Conservation (phyloP, 2,113 vertebrate species). For the Dromiciops gliroides region DNA sequence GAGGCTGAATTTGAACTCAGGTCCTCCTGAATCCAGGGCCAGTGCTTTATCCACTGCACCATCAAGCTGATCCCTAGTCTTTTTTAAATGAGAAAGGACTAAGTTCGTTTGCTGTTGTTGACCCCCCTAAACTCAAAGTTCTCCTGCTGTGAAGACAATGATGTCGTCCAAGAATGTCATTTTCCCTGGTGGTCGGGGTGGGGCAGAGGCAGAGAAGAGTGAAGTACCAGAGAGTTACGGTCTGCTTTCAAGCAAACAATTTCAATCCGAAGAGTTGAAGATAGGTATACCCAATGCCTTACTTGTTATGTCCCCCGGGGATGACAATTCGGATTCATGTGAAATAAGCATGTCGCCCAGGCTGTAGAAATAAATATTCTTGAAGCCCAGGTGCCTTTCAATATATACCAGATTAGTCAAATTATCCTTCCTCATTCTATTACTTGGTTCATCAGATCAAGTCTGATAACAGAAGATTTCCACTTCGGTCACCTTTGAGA, state of each 20-base stretch:
- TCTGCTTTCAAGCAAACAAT: neutral
- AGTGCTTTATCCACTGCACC: no score
- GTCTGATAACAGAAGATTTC: conserved; percentile 24
- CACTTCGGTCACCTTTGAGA: conserved; percentile 13
- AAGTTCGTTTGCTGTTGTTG: conserved; percentile 34
- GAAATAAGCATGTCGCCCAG: conserved; percentile 25
- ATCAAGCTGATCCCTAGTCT: no score
- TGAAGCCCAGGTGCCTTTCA: conserved; percentile 10
- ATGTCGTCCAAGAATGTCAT: conserved; percentile 58
- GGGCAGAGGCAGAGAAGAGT: conserved; percentile 42
- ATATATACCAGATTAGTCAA: conserved; percentile 11
- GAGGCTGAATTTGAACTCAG: no score
- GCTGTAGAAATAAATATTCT: conserved; percentile 38
- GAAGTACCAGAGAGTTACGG: conserved; percentile 55
- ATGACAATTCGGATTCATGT: conserved; percentile 10
- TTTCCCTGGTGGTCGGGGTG: conserved; percentile 5
- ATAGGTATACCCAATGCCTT: neutral
- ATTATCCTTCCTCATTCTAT: neutral
- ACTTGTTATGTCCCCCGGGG: conserved; percentile 5
- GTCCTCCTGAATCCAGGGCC: no score
- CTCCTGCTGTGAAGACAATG: conserved; percentile 46
- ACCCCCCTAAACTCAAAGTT: neutral
- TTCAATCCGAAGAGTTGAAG: neutral
- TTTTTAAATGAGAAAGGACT: neutral
- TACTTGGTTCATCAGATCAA: conserved; percentile 3